Evolutionary conservation across 2,888 invertebrate species (phyloP), one percentile per base, ranked within the genome.

Genomic region (Apotomis turbidana): DNA sequence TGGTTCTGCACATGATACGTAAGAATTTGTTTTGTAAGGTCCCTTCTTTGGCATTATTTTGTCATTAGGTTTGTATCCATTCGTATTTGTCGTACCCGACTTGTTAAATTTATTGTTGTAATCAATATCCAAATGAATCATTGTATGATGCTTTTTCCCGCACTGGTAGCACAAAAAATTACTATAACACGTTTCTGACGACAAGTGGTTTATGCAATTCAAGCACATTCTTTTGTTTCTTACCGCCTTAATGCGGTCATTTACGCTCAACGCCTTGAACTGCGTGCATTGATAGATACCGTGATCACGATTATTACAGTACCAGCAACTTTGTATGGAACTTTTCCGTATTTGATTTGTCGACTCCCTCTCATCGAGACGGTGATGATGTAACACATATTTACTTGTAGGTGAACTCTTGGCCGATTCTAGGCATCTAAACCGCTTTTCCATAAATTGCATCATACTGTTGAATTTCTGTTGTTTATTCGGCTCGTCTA

Each of bases 261-360:
- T 41, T 10, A 55, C 54, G 0, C 15, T n/a, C 38, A 64, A 41
- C 8, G 64, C 13, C 55, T 38, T 4, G 44, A 64, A 64, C 10
- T 52, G 38, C n/a, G 44, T n/a, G n/a, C 64, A 64, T 15, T 64
- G 64, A 5, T 64, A 52, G 9, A 64, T 64, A 64, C 52, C 52
- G 38, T 64, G 64, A 8, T 64, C 54, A 41, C 5, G 41, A 13
- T 55, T 55, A 55, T 55, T 55, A 10, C 64, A 64, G n/a, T 54
- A 64, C 64, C 64, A 64, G 41, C 54, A 64, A 5, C 54, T 3
- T 13, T 52, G 54, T 41, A 3, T 5, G 5, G 3, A 41, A 4
- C 3, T 5, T 55, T 54, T 64, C 12, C 38, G 44, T 38, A 13
- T 8, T 15, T 64, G 41, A 38, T 44, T 44, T 38, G 3, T 1